Evolutionary conservation across 2,797 vertebrate genomes (phyloP).

Genomic region (Petrocephalus schoutedeni): DNA sequence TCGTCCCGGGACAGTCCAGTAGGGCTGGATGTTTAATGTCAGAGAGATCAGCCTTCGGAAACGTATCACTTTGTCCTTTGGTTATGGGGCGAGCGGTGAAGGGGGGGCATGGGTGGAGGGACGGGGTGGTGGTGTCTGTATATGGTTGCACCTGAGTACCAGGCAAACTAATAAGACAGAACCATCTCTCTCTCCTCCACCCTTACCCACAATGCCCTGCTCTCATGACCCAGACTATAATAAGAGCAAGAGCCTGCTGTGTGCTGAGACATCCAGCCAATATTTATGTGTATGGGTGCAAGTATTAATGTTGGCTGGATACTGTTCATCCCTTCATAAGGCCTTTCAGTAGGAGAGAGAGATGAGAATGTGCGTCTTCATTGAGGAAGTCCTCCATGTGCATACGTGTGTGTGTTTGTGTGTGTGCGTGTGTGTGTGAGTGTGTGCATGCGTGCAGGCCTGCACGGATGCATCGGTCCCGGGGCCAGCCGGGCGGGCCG

Average conservation of each 20-base stretch:
- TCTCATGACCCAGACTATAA: not conserved
- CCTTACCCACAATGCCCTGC: not conserved
- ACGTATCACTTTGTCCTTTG: not conserved
- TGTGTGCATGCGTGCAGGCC: slow-evolving; percentile 9
- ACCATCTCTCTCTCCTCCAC: slow-evolving; percentile 14
- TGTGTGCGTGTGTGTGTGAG: slow-evolving; percentile 21
- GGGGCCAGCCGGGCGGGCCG: slow-evolving; percentile 13
- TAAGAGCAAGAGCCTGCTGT: not conserved
- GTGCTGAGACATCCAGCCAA: not conserved
- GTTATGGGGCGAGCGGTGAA: not conserved
- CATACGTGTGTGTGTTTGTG: slow-evolving; percentile 24
- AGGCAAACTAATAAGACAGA: slow-evolving; percentile 10
- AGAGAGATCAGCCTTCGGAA: not conserved
- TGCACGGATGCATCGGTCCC: slow-evolving; percentile 24
- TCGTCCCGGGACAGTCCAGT: not conserved
- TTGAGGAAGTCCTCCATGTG: not conserved
- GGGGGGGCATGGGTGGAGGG: not conserved
- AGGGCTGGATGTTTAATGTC: slow-evolving; percentile 7
- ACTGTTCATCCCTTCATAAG: not conserved
- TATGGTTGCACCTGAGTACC: not conserved
- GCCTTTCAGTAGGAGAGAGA: not conserved
- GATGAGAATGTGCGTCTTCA: not conserved
- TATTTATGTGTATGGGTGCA: slow-evolving; percentile 6
- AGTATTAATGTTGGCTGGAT: not conserved
- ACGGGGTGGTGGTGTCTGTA: not conserved